These are phyloP conservation scores for Crenichthys baileyi DNA, from an alignment of 2,797 vertebrate species.

Conservation along the genomic window DNA sequence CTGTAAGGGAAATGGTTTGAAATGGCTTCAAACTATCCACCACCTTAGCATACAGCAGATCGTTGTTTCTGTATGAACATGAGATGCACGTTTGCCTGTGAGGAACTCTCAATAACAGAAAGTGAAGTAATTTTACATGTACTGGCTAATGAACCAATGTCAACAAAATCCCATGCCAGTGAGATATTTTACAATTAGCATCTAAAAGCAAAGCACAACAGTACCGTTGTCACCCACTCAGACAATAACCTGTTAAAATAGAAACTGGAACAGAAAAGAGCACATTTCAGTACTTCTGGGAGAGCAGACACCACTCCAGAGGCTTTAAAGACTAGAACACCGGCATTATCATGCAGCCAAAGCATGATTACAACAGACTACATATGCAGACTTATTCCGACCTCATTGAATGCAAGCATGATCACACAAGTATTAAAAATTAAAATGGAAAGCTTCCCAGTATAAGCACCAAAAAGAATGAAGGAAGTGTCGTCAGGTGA, in stretches of 20 bases:
- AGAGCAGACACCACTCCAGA: background rate
- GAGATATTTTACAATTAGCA: conserved; percentile 46
- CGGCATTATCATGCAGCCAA: conserved; percentile 1
- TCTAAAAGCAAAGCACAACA: conserved; percentile 44
- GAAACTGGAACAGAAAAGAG: background rate
- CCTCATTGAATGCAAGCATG: conserved; percentile 8
- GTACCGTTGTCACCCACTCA: background rate
- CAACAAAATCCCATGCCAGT: conserved; percentile 17
- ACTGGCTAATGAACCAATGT: conserved; percentile 39
- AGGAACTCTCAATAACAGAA: conserved; percentile 10
- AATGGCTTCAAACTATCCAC: conserved; percentile 28
- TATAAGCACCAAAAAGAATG: background rate
- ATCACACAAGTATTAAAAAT: conserved; percentile 38
- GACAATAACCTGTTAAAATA: conserved; percentile 8
- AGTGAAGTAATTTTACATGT: conserved; percentile 27
- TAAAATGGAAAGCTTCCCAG: background rate
- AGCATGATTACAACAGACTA: conserved; percentile 7
- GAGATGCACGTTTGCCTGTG: conserved; percentile 12
- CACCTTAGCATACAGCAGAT: conserved; percentile 31
- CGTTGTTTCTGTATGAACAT: background rate
- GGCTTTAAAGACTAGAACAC: background rate
- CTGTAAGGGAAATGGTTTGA: conserved; percentile 16
- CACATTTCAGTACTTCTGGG: background rate
- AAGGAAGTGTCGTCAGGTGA: background rate
- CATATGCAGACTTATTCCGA: conserved; percentile 12